Evolutionary conservation across 2,113 vertebrate genomes (phyloP).

Genomic region (Vulpes vulpes): DNA sequence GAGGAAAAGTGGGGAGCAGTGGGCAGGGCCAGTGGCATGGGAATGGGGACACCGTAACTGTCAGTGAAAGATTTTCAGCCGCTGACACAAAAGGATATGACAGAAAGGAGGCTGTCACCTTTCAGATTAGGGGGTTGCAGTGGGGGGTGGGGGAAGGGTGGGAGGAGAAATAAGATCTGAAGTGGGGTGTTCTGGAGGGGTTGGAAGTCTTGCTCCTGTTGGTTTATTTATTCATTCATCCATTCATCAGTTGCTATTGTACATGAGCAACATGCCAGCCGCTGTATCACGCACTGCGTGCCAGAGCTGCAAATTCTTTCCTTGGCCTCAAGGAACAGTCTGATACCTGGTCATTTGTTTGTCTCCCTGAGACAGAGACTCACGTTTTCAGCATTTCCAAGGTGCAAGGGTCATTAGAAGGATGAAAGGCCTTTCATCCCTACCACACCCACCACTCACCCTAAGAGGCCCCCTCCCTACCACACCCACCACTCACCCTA

Average conservation of each 20-base stretch:
- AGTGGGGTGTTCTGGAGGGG: not conserved
- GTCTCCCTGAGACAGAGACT: not conserved
- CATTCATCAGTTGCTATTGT: not conserved
- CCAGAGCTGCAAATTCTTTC: not conserved
- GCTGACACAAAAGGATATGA: not conserved
- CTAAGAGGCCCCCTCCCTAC: not conserved
- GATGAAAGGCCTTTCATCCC: not conserved
- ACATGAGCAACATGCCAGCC: not conserved
- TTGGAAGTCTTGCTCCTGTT: not conserved
- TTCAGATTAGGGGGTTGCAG: not conserved
- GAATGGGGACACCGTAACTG: not conserved
- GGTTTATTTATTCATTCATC: not conserved
- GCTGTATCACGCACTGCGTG: rapidly evolving
- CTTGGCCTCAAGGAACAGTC: not conserved
- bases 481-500: not conserved
- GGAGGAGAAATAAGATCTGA: not conserved
- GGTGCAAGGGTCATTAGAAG: not conserved
- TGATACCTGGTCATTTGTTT: not conserved
- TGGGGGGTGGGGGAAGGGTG: rapidly evolving
- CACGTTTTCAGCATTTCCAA: not conserved
- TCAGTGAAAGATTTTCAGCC: too few relatives aligned
- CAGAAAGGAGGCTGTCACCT: not conserved
- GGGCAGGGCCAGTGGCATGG: rapidly evolving
- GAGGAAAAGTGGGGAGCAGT: not conserved
- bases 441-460: not conserved